Evolutionary conservation across 2,113 vertebrate genomes (phyloP).

Genomic region (Cynocephalus volans): DNA sequence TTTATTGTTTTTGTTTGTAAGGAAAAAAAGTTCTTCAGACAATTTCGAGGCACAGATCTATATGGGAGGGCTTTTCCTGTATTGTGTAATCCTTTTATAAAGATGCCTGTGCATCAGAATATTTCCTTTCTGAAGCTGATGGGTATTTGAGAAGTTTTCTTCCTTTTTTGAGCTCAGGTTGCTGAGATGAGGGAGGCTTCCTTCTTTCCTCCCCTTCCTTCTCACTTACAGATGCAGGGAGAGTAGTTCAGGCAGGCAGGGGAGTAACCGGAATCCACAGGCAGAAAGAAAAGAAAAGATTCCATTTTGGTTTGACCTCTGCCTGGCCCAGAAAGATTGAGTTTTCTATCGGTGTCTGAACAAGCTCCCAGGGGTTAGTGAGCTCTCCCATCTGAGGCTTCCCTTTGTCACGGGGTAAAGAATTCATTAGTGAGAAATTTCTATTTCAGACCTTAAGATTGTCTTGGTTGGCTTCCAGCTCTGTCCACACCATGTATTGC

Average conservation of each 20-base stretch:
- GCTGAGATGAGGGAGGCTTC: neutral
- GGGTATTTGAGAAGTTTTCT: neutral
- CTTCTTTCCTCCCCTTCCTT: neutral
- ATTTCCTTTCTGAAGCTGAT: neutral
- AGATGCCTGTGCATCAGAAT: neutral
- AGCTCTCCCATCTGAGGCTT: slow-evolving; percentile 32
- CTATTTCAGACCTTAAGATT: slow-evolving; percentile 79
- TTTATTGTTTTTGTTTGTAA: slow-evolving; percentile 60
- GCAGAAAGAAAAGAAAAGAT: slow-evolving; percentile 58
- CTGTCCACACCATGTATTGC: slow-evolving; percentile 29
- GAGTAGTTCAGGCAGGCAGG: neutral
- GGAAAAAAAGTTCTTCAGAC: neutral
- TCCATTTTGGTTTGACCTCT: slow-evolving; percentile 62
- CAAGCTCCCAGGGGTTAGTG: slow-evolving; percentile 57
- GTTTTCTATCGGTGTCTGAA: slow-evolving; percentile 71
- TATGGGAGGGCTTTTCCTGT: neutral
- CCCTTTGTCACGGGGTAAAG: slow-evolving; percentile 74
- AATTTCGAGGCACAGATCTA: neutral
- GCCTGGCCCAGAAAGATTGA: slow-evolving; percentile 70
- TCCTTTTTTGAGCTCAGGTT: slow-evolving; percentile 10
- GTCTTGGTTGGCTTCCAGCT: slow-evolving; percentile 59
- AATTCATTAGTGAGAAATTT: slow-evolving; percentile 82
- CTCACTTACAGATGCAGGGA: slow-evolving; percentile 60
- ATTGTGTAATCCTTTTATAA: neutral
- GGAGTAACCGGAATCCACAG: slow-evolving; percentile 60